Evolutionary conservation across 2,888 invertebrate species (phyloP), one percentile per base, ranked within the genome.

Genomic region (Cephus spinipes): DNA sequence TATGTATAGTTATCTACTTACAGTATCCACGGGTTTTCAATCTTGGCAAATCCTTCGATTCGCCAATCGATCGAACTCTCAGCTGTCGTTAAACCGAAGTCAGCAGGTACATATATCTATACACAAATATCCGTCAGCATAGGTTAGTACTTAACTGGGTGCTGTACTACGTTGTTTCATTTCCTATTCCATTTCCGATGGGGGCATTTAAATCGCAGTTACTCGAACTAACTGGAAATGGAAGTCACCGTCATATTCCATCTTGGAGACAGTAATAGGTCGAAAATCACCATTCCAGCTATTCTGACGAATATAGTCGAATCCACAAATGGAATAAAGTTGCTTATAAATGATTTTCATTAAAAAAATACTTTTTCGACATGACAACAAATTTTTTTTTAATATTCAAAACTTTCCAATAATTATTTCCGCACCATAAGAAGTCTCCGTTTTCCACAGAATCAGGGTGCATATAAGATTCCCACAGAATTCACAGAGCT

Each of bases 131-230:
- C 55, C 23, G 23, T 55, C 55, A 55, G 55, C 23, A 55, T 55
- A 55, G 55, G 55, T 55, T 55, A 55, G 55, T 55, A 15, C 55
- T 55, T 15, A 23, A 23, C 55, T 55, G 55, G 55, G 9, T 77
- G 77, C 74, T 75, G 33, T 69, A 75, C 83, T 83, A 84, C 86
- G 87, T 89, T 89, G 88, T 89, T 88, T 89, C 89, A 89, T 89
- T 89, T 89, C 90, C 90, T 89, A 88, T 89, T 88, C 87, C 87
- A 90, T 90, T 89, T 90, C 89, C 90, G 88, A 88, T 87, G 86
- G 85, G 85, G 84, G 84, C 88, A 89, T 89, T 90, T 89, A 88
- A 89, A 89, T 89, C 85, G 88, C 85, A 87, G 88, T 88, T 88
- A 86, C 85, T 83, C 83, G 74, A 69, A 69, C 76, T 79, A 79